These are phyloP conservation scores for Cyprinodon tularosa DNA, from an alignment of 2,113 vertebrate species.

Conservation along the genomic window DNA sequence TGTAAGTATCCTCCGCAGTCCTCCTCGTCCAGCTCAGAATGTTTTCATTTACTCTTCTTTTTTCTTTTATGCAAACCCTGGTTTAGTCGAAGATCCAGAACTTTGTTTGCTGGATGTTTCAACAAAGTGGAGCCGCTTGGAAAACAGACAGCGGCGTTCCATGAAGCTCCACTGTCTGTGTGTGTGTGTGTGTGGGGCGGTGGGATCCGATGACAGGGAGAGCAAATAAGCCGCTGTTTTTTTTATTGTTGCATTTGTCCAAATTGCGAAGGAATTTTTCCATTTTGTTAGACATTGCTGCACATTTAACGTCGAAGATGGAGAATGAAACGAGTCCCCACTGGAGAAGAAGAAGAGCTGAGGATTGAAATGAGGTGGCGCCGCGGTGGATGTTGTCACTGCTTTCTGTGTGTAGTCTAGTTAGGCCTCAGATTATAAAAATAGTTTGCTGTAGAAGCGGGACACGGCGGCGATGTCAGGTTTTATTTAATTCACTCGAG, in stretches of 20 bases:
- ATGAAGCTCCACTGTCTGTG: constrained; percentile 11
- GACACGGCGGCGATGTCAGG: neutral
- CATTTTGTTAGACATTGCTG: neutral
- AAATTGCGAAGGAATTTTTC: constrained; percentile 10
- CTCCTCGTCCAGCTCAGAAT: no score
- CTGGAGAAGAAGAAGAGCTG: constrained; percentile 6
- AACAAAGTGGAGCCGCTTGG: constrained; percentile 14
- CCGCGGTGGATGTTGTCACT: constrained; percentile 8
- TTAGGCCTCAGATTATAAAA: constrained; percentile 28
- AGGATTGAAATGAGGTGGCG: constrained; percentile 5
- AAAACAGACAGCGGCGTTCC: constrained; percentile 46
- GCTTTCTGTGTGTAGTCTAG: constrained; percentile 15
- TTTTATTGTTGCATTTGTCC: neutral
- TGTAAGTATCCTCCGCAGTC: constrained; percentile 84
- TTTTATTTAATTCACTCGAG: constrained; percentile 23
- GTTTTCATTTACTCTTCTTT: neutral
- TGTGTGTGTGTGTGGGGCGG: constrained; percentile 17
- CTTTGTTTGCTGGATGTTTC: constrained; percentile 13
- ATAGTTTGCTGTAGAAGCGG: neutral
- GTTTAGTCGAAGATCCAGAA: constrained; percentile 15
- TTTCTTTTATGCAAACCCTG: neutral
- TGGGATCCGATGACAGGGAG: constrained; percentile 25
- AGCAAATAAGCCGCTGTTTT: constrained; percentile 22
- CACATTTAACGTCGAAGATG: neutral
- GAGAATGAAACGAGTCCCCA: neutral